Base-by-base conservation (phyloP, 2,113 vertebrate species). In the Pygoscelis adeliae region DNA sequence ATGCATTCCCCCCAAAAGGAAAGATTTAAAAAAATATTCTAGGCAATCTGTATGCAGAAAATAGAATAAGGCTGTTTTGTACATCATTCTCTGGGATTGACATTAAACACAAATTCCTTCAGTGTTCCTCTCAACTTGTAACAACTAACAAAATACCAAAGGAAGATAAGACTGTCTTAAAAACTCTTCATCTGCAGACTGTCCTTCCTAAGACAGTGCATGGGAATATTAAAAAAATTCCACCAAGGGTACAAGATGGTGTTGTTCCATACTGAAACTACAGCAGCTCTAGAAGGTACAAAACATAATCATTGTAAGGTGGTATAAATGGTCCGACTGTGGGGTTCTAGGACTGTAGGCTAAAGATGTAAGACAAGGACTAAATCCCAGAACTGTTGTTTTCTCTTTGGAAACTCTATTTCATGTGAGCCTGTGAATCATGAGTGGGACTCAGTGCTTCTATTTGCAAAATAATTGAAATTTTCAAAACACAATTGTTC, bases 291-390 rank as follows among this genome's bases (percentile, higher is more conserved):
- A 40, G 55, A 87, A 74, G 36, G 38, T 29, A 50, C 13, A 46
- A 73, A 42, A 22, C 3, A 15, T 52, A 32, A 42, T 62, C 38
- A 32, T 3, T 9, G 13, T 32, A 19, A 78, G 12, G 18, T 61
- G 53, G 2, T 50, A 53, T 15, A 65, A 84, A 53, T 0, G 3
- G 18, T 9, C 15, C n/a, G n/a, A 0, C 16, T 59, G 3, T 0
- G 1, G 14, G 4, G 5, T 67, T 85, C 78, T 49, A 25, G 44
- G 15, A n/a, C 23, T 38, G 21, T 26, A 42, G 20, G 18, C 14
- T 87, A 17, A 53, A 70, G 10, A 16, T 36, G 2, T 20, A n/a
- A 69, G 23, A 67, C 2, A 15, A 71, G 27, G 25, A n/a, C 15
- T 55, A 47, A 89, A 53, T 2, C 10, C 7, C 26, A 70, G 21